A percentile compares a stretch with the other conserved stretches of the same genome.
Conservation (phyloP, 1,140 invertebrate genomes). For the Zaprionus camerounensis region DNA sequence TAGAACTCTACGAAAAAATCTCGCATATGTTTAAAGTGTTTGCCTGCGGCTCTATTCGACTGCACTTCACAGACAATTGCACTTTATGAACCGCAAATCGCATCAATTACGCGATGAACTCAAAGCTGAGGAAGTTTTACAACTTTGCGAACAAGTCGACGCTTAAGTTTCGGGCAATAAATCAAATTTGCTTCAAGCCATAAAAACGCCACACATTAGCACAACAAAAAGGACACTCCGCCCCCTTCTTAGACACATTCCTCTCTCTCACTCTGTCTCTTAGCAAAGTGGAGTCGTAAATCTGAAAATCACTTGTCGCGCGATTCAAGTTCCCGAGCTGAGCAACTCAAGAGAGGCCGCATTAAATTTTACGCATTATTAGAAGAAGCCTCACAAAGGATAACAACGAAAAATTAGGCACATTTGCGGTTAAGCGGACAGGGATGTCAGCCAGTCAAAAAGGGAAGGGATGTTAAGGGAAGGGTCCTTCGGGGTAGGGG, state of each 20-base stretch:
- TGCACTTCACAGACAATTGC: conserved; percentile 71
- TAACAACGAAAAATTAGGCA: conserved; percentile 82
- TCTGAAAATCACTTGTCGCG: conserved; percentile 84
- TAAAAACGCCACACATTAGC: conserved; percentile 78
- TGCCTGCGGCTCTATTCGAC: neutral
- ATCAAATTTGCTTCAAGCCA: conserved; percentile 79
- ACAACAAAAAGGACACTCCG: conserved; percentile 64
- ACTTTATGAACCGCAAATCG: conserved; percentile 80
- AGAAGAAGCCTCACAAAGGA: conserved; percentile 69
- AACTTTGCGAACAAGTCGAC: conserved; percentile 62
- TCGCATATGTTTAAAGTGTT: conserved; percentile 51
- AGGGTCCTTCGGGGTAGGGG: neutral
- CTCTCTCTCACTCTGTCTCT: neutral
- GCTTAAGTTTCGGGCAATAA: conserved; percentile 74
- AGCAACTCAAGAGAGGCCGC: conserved; percentile 37
- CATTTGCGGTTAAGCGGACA: conserved; percentile 68
- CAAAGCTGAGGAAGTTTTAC: conserved; percentile 50
- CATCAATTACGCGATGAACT: conserved; percentile 81
- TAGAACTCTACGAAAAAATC: conserved; percentile 19
- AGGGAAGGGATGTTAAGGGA: neutral
- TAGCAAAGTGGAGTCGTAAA: conserved; percentile 64
- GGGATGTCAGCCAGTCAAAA: conserved; percentile 46
- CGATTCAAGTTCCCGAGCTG: conserved; percentile 54
- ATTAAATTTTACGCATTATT: conserved; percentile 84
- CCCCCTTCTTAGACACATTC: conserved; percentile 4